phyloP scores from a whole-genome alignment of 2,113 vertebrate genomes.

The Plestiodon gilberti region DNA sequence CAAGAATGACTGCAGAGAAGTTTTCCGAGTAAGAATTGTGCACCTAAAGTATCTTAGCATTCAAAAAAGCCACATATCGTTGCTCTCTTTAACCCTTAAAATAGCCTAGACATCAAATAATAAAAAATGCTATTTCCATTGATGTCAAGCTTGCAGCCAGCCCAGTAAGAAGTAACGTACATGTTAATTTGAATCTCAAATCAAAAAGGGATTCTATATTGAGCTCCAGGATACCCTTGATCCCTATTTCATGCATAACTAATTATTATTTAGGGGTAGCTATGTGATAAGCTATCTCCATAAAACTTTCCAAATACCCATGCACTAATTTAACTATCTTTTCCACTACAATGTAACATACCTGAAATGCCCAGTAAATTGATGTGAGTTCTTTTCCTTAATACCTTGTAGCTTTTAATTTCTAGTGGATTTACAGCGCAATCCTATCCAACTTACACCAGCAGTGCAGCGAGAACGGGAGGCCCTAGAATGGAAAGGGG shows the following conservation, averaged over 20 bases:
- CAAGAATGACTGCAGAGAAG: background rate
- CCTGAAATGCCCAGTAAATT: background rate
- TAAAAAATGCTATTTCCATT: background rate
- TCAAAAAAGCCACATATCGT: conserved; percentile 14
- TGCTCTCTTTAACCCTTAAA: background rate
- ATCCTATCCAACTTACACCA: too few relatives aligned
- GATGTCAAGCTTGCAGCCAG: background rate
- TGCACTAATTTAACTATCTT: conserved; percentile 13
- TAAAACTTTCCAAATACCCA: conserved; percentile 5
- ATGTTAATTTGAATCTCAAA: conserved; percentile 24
- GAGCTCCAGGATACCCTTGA: conserved; percentile 21
- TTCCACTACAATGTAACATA: background rate
- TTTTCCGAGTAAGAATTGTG: background rate
- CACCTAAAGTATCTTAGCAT: background rate
- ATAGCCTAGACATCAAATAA: conserved; percentile 15
- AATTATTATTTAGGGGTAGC: conserved; percentile 35
- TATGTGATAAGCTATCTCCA: conserved; percentile 21
- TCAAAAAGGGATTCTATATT: background rate
- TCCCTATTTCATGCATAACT: conserved; percentile 25
- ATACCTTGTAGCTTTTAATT: background rate
- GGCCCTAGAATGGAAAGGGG: too few relatives aligned
- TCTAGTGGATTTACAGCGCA: background rate
- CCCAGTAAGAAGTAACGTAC: conserved; percentile 16
- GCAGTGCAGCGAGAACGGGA: too few relatives aligned
- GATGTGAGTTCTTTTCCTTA: background rate